Conservation (phyloP, 2,888 invertebrate species). For the Eugnorisma glareosa region DNA sequence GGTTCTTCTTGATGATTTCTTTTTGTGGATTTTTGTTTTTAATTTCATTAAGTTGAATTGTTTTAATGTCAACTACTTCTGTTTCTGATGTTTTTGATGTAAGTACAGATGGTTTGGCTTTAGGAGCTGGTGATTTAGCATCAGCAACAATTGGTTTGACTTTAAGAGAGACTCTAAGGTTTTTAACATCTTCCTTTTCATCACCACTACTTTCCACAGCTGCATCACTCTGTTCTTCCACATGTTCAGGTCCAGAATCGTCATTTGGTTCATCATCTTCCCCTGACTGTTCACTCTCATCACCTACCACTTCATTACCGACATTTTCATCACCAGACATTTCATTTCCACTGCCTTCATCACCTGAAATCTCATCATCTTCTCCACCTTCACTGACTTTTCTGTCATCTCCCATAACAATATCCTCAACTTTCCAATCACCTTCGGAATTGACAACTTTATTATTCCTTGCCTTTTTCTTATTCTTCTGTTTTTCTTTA, state of each 20-base stretch:
- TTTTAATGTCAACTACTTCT: background rate
- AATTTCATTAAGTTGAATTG: conserved; percentile 25
- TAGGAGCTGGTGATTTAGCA: conserved; percentile 15
- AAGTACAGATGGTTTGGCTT: conserved; percentile 25
- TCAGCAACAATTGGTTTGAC: conserved; percentile 26
- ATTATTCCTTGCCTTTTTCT: conserved; percentile 73
- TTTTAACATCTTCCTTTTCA: conserved; percentile 6
- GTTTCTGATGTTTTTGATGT: conserved; percentile 16
- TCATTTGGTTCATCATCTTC: conserved; percentile 29
- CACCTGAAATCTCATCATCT: conserved; percentile 32
- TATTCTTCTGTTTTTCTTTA: conserved; percentile 80
- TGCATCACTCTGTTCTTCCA: conserved; percentile 17
- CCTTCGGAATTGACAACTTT: conserved; percentile 77
- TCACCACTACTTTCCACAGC: conserved; percentile 28
- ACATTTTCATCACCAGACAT: conserved; percentile 51
- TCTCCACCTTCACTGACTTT: conserved; percentile 48
- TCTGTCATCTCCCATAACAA: conserved; percentile 55
- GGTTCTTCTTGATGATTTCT: conserved; percentile 71
- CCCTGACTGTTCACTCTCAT: conserved; percentile 23
- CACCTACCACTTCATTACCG: conserved; percentile 17
- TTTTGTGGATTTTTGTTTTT: conserved; percentile 40
- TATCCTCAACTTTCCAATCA: conserved; percentile 81
- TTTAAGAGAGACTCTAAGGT: conserved; percentile 4
- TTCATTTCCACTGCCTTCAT: conserved; percentile 46
- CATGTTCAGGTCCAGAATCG: conserved; percentile 33